Conservation (phyloP, 2,113 vertebrate species). For the Ochotona princeps region DNA sequence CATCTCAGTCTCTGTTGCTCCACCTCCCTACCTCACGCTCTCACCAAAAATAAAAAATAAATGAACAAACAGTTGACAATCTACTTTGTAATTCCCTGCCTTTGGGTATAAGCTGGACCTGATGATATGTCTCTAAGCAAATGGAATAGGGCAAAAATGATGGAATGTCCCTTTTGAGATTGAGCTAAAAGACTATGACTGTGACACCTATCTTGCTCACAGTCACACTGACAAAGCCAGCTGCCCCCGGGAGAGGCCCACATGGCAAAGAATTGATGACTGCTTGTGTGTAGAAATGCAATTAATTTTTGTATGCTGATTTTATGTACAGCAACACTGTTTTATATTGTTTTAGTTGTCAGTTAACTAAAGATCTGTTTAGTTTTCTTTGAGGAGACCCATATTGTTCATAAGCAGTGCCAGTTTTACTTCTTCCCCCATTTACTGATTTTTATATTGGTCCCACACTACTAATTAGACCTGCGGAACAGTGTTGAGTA, state of each 20-base stretch:
- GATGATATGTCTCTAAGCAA: not conserved
- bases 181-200: not conserved
- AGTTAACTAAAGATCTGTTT: not conserved
- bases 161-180: not conserved
- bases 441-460: not conserved
- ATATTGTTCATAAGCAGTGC: not conserved
- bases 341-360: conserved; percentile 18
- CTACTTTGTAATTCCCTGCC: too few relatives aligned
- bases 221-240: not conserved
- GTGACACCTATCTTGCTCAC: not conserved
- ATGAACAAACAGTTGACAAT: too few relatives aligned
- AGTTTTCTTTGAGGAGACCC: not conserved
- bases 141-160: not conserved
- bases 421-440: not conserved
- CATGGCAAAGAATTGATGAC: not conserved
- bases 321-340: not conserved
- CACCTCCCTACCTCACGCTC: too few relatives aligned
- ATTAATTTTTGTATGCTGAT: not conserved
- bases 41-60: too few relatives aligned
- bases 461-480: not conserved
- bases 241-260: not conserved
- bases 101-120: not conserved
- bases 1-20: too few relatives aligned
- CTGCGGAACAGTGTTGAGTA: not conserved
- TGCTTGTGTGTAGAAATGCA: not conserved